Conservation (phyloP, 2,888 invertebrate species). For the Ophion slaviceki region DNA sequence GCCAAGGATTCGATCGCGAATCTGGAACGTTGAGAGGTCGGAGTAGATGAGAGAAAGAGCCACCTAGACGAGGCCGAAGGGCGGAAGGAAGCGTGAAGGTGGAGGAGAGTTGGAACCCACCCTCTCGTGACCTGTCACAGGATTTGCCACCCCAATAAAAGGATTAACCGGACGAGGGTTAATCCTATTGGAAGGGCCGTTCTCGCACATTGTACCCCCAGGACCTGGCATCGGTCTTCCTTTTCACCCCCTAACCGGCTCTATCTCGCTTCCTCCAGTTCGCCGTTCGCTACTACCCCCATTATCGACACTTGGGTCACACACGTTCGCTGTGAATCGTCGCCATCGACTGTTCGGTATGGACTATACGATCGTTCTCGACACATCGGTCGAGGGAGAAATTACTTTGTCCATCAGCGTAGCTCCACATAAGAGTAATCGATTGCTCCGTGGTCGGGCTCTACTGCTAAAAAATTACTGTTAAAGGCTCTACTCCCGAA, state of each 20-base stretch:
- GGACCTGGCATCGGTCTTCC: constrained; percentile 40
- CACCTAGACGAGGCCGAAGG: constrained; percentile 20
- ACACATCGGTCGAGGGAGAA: constrained; percentile 71
- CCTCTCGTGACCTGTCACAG: constrained; percentile 79
- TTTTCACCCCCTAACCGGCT: not conserved
- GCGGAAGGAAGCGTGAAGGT: not conserved
- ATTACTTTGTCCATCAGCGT: constrained; percentile 69
- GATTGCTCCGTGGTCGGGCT: not conserved
- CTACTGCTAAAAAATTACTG: too few species aligned
- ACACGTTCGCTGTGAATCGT: constrained; percentile 30
- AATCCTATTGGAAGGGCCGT: constrained; percentile 81
- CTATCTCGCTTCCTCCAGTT: constrained; percentile 49
- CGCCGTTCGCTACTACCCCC: constrained; percentile 59
- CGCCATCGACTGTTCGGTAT: constrained; percentile 24
- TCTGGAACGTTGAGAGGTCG: constrained; percentile 57
- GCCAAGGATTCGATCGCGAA: constrained; percentile 67
- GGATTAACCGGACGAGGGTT: constrained; percentile 82
- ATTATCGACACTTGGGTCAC: constrained; percentile 48
- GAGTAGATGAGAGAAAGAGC: constrained; percentile 28
- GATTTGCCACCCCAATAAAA: constrained; percentile 82
- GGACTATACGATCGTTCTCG: constrained; percentile 51
- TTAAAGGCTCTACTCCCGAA: too few species aligned
- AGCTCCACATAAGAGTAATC: constrained; percentile 22
- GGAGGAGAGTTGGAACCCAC: constrained; percentile 64
- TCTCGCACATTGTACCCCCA: constrained; percentile 74